Evolutionary conservation across 2,113 vertebrate species (phyloP).

Genomic region (Ictalurus punctatus): DNA sequence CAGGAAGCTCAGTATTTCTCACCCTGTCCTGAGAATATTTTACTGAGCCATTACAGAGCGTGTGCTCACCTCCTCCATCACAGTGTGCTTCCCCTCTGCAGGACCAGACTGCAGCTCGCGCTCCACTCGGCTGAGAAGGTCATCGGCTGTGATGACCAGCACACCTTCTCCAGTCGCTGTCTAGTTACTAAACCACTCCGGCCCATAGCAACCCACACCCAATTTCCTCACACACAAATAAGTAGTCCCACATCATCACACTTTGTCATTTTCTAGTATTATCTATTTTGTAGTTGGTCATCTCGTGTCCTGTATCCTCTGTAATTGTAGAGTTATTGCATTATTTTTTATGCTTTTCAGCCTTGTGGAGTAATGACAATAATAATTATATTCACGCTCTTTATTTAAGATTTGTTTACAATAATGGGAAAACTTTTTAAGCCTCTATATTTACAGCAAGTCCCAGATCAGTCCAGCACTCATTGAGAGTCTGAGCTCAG

Average conservation of each 20-base stretch:
- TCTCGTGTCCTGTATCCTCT: neutral
- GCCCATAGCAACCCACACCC: neutral
- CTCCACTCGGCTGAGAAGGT: neutral
- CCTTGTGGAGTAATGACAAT: neutral
- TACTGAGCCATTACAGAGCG: neutral
- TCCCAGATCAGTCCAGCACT: neutral
- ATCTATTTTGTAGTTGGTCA: neutral
- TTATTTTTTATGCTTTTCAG: neutral
- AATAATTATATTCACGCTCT: neutral
- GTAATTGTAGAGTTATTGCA: neutral
- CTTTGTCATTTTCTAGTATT: too few relatives aligned
- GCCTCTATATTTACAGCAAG: neutral
- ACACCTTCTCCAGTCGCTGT: neutral
- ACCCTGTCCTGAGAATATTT: neutral
- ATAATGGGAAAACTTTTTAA: neutral
- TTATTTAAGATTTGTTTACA: slow-evolving; percentile 10
- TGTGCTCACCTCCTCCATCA: neutral
- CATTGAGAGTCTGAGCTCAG: neutral
- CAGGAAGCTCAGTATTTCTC: neutral
- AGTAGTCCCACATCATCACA: neutral
- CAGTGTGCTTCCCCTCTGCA: neutral
- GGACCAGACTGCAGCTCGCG: neutral
- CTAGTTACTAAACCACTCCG: neutral
- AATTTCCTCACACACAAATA: neutral
- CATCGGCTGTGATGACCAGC: neutral